Conservation (phyloP, 2,113 vertebrate species). For the Nothobranchius kuhntae region DNA sequence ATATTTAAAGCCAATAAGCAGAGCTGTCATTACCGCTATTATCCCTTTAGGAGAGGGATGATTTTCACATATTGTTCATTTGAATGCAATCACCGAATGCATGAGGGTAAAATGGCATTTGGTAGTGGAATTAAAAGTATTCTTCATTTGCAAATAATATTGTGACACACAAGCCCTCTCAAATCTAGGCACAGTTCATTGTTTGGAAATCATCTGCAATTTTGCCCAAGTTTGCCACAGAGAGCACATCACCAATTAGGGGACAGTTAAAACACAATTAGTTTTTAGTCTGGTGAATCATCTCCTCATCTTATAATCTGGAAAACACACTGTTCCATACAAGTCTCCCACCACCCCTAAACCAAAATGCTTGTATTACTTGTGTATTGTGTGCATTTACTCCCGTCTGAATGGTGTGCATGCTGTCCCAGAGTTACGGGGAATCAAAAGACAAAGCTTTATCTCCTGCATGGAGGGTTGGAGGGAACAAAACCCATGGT, state of each 20-base stretch:
- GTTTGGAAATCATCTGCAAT: slow-evolving; percentile 34
- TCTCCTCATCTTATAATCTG: slow-evolving; percentile 43
- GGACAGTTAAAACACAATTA: slow-evolving; percentile 28
- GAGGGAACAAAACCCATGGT: background rate
- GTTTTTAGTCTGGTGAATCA: slow-evolving; percentile 49
- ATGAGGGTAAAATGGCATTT: slow-evolving; percentile 53
- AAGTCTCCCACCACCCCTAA: no score
- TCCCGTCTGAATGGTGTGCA: slow-evolving; percentile 55
- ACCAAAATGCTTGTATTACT: slow-evolving; percentile 36
- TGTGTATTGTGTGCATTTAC: slow-evolving; percentile 42
- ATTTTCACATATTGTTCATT: slow-evolving; percentile 21
- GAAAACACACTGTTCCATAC: slow-evolving; percentile 10
- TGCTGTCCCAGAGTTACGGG: slow-evolving; percentile 46
- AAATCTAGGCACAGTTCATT: slow-evolving; percentile 1
- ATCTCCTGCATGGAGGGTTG: slow-evolving; percentile 40
- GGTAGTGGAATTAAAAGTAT: background rate
- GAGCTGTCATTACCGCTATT: slow-evolving; percentile 24
- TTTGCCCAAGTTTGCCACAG: slow-evolving; percentile 49
- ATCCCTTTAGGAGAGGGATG: slow-evolving; percentile 20
- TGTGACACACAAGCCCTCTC: background rate
- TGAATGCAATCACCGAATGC: slow-evolving; percentile 5
- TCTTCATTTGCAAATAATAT: background rate
- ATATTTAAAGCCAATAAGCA: slow-evolving; percentile 11
- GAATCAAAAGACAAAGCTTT: slow-evolving; percentile 35
- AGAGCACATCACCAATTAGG: slow-evolving; percentile 42